These are phyloP conservation scores for Salpingus planirostris DNA, from an alignment of 2,888 invertebrate species.

Conservation along the genomic window DNA sequence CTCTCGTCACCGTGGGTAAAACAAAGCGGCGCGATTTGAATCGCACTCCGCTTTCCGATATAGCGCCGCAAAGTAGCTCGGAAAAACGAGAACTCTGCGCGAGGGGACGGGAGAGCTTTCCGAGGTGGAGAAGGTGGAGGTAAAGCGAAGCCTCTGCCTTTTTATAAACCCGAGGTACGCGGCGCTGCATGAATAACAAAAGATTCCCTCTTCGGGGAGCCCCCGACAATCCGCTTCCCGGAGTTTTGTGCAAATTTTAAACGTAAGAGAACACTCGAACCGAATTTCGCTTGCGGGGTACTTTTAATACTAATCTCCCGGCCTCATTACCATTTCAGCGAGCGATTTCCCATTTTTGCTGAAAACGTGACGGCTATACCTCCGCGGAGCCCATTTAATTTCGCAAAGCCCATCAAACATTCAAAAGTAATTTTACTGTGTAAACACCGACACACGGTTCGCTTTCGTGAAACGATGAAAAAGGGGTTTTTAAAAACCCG, in stretches of 20 bases:
- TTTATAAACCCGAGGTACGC: constrained; percentile 31
- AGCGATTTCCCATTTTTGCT: constrained; percentile 9
- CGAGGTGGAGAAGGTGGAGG: constrained; percentile 14
- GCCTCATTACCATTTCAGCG: constrained; percentile 24
- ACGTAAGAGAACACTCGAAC: constrained; percentile 20
- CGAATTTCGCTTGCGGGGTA: constrained; percentile 21
- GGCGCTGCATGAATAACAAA: constrained; percentile 39
- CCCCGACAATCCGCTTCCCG: constrained; percentile 30
- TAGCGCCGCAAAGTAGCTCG: constrained; percentile 19
- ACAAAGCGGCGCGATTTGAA: constrained; percentile 17
- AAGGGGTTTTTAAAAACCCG: too few relatives aligned
- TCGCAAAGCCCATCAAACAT: too few relatives aligned
- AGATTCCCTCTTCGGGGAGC: constrained; percentile 22
- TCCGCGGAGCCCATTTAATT: constrained; percentile 1
- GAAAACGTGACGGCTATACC: constrained; percentile 2
- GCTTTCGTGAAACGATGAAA: too few relatives aligned
- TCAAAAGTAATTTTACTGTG: too few relatives aligned
- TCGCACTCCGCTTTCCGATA: constrained; percentile 12
- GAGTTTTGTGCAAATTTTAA: constrained; percentile 32
- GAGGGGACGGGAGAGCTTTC: constrained; percentile 14
- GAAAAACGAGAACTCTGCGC: constrained; percentile 12
- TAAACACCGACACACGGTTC: too few relatives aligned
- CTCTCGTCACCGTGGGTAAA: constrained; percentile 12
- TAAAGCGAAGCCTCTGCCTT: constrained; percentile 25
- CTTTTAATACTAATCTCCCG: constrained; percentile 23